phyloP scores from a whole-genome alignment of 2,888 invertebrate genomes.

The Aphodius sticticus region DNA sequence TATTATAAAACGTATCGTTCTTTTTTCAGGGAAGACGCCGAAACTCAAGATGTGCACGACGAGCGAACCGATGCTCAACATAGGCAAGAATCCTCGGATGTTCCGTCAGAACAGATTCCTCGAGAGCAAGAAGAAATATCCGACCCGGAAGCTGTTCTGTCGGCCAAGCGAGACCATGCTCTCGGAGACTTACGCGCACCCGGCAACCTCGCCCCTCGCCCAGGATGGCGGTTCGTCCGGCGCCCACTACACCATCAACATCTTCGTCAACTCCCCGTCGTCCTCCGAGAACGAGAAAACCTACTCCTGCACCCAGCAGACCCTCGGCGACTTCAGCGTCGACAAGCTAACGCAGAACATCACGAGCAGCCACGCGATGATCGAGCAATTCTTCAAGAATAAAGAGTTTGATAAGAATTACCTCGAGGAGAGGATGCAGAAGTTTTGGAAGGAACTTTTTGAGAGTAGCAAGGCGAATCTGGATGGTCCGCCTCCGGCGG shows the following conservation, averaged over 20 bases:
- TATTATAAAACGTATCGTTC: too few relatives aligned
- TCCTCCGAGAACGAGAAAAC: background rate
- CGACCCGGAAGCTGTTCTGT: background rate
- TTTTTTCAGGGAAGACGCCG: background rate
- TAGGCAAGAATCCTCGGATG: background rate
- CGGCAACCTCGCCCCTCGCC: background rate
- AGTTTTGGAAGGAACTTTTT: background rate
- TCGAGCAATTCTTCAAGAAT: background rate
- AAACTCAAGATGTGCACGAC: background rate
- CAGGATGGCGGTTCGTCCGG: background rate
- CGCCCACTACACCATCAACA: background rate
- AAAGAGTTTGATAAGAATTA: background rate
- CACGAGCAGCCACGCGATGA: background rate
- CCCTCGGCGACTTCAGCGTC: background rate
- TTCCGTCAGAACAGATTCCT: background rate
- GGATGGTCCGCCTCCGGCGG: background rate
- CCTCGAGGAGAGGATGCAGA: background rate
- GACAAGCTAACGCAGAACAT: background rate
- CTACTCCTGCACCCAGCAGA: background rate
- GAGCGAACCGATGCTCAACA: background rate
- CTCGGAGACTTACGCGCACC: background rate
- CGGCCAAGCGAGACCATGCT: background rate
- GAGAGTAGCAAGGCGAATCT: background rate
- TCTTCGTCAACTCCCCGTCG: background rate
- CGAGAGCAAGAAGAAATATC: background rate